A percentile compares a stretch with the other conserved stretches of the same genome.
Evolutionary conservation across 2,797 vertebrate genomes (phyloP).

Genomic region (Tadarida brasiliensis): DNA sequence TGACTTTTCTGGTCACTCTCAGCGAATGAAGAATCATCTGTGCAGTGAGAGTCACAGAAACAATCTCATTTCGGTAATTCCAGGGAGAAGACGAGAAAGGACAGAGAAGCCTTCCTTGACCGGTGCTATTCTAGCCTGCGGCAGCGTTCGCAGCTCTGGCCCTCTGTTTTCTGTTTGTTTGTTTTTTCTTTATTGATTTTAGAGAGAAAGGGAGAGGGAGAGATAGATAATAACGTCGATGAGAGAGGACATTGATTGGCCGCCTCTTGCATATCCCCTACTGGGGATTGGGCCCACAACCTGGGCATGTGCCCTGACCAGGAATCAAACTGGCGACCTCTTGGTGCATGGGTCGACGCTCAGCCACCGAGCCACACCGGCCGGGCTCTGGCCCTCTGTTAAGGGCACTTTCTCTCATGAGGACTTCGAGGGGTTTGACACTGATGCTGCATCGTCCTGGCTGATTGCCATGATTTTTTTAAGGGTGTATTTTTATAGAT

Average conservation of each 20-base stretch:
- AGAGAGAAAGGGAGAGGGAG: too few relatives aligned
- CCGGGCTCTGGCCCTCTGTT: not conserved
- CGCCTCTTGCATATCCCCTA: too few relatives aligned
- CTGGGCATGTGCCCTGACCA: too few relatives aligned
- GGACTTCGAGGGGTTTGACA: too few relatives aligned
- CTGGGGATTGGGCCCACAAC: too few relatives aligned
- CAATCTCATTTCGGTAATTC: not conserved
- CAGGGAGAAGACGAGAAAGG: not conserved
- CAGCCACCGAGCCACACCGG: too few relatives aligned
- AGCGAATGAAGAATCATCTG: not conserved
- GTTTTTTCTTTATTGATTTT: too few relatives aligned
- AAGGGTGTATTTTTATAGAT: not conserved
- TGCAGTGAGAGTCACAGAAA: not conserved
- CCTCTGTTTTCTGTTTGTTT: too few relatives aligned
- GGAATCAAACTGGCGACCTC: too few relatives aligned
- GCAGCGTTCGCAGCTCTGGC: not conserved
- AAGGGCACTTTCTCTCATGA: not conserved
- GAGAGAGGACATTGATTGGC: too few relatives aligned
- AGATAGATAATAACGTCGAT: too few relatives aligned
- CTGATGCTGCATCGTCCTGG: not conserved
- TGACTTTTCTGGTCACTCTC: not conserved
- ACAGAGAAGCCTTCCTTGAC: not conserved
- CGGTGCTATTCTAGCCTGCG: rapidly evolving
- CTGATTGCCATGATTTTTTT: not conserved
- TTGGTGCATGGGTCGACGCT: too few relatives aligned